These are phyloP conservation scores for Ardeotis arabs DNA, from an alignment of 2,113 vertebrate species.

Conservation along the genomic window DNA sequence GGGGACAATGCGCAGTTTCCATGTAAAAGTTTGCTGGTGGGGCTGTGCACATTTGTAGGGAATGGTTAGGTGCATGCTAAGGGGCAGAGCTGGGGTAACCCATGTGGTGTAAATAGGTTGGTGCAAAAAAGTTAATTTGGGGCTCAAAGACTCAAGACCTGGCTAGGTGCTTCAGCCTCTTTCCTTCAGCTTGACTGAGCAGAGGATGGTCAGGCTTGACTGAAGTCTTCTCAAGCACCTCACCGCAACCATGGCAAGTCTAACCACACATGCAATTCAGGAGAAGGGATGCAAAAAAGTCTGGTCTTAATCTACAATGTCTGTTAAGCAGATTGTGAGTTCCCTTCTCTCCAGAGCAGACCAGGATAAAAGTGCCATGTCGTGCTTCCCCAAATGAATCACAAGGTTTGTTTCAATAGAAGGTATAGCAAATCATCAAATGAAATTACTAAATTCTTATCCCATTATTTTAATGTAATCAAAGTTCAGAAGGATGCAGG, in stretches of 20 bases:
- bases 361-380: background rate
- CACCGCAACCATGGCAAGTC: background rate
- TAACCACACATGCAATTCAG: background rate
- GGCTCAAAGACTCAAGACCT: fast-evolving
- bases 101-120: background rate
- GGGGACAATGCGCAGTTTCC: background rate
- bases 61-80: background rate
- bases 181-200: background rate
- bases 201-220: background rate
- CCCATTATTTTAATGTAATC: background rate
- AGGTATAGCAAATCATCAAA: background rate
- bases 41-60: fast-evolving
- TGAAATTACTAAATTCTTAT: background rate
- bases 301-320: background rate
- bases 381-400: background rate
- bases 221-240: background rate
- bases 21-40: background rate
- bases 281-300: background rate
- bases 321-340: background rate
- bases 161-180: background rate
- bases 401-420: background rate
- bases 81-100: background rate
- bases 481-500: background rate
- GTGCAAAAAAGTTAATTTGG: background rate
- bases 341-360: background rate